A percentile compares a stretch with the other conserved stretches of the same genome.
These are phyloP conservation scores for Melinaea menophilus DNA, from an alignment of 2,888 invertebrate genomes.

Conservation along the genomic window DNA sequence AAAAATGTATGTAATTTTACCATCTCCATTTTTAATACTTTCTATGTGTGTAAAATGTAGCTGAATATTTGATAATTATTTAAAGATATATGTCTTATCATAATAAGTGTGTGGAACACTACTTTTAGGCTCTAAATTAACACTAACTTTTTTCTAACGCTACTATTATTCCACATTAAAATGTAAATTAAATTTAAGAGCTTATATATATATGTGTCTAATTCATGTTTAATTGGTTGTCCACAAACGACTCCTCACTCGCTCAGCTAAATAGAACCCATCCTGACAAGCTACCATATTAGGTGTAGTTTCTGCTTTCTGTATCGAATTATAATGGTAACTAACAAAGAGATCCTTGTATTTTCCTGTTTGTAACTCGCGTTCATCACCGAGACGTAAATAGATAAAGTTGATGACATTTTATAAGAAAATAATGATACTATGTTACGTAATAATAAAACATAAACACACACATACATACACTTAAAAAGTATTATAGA, in stretches of 20 bases:
- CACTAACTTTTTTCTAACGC: too few relatives aligned
- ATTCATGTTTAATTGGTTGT: neutral
- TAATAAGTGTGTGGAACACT: too few relatives aligned
- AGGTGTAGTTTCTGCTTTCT: constrained; percentile 9
- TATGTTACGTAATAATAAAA: neutral
- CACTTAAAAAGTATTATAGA: neutral
- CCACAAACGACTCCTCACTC: constrained; percentile 1
- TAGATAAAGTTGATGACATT: neutral
- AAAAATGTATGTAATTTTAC: too few relatives aligned
- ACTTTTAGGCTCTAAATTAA: too few relatives aligned
- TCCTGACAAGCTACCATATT: constrained; percentile 12
- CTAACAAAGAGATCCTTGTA: neutral
- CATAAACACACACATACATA: neutral
- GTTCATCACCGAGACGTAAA: neutral
- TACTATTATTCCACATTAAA: too few relatives aligned
- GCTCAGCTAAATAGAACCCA: neutral
- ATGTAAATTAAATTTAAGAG: neutral
- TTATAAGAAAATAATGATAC: neutral
- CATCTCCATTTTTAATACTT: too few relatives aligned
- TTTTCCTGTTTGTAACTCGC: constrained; percentile 16
- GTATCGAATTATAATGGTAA: constrained; percentile 11
- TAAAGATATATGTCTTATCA: too few relatives aligned
- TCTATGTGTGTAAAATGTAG: too few relatives aligned
- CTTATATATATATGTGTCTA: neutral
- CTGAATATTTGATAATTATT: too few relatives aligned